Base-by-base conservation (phyloP, 2,113 vertebrate genomes). In the Carassius carassius region DNA sequence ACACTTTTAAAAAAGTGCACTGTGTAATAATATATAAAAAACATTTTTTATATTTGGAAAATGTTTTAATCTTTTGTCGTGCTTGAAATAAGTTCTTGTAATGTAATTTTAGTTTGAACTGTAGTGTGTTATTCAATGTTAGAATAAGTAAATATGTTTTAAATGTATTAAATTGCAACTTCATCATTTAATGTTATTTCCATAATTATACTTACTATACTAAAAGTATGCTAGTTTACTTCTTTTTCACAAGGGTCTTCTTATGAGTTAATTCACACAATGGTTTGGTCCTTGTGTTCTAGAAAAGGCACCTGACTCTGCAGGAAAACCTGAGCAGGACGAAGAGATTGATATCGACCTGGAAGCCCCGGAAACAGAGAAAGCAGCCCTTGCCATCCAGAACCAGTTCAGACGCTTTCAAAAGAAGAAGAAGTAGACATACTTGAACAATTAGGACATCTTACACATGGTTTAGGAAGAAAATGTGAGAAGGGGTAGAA, bases 381-480 rank as follows among this genome's bases (percentile, higher is more conserved):
- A 96, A 88, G 97, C 97, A 0, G 97, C 97, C 0, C 95, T 99
- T 5, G 97, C 97, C 87, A 98, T 99, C 90, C 97, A 99, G 92
- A 97, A 96, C 82, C 96, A 97, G 94, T 99, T 99, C 93, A 96
- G 97, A 86, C 94, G 94, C 83, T 97, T 98, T 94, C 97, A 98
- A 94, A 96, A 96, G 92, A 95, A 96, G 84, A 98, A 97, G 94
- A 96, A 97, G 91, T 94, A 94, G 92, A 87, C 44, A 44, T 16
- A 67, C 29, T 72, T 78, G 29, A 88, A 79, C 41, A 85, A 87
- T 62, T 14, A 77, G 60, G 82, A 81, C 85, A 77, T 86, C 82
- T 79, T 78, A 67, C 32, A 81, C 58, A 62, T 49, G 76, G 44
- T 35, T 41, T 78, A 85, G 56, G 63, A 76, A n/a, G 54, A 78